phyloP scores from a whole-genome alignment of 1,140 invertebrate species.

The Cydia amplana region DNA sequence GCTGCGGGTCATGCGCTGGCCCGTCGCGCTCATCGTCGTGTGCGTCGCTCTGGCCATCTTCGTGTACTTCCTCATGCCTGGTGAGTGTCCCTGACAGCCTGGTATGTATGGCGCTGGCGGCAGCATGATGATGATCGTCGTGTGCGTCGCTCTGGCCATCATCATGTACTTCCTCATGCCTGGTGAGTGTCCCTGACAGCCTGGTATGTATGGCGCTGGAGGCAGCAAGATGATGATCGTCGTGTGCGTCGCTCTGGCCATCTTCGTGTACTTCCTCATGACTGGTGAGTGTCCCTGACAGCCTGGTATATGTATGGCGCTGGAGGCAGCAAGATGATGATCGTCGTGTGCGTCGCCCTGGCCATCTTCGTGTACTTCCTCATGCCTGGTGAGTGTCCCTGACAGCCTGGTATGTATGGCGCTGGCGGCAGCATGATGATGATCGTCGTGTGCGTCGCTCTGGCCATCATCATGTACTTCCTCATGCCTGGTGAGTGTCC shows the following conservation, averaged over 20 bases:
- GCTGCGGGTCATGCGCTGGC: conserved; percentile 71
- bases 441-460: conserved; percentile 66
- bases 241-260: conserved; percentile 70
- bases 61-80: conserved; percentile 77
- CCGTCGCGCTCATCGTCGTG: conserved; percentile 64
- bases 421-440: too few relatives aligned
- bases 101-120: conserved; percentile 54
- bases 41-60: conserved; percentile 73
- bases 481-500: conserved; percentile 73
- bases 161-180: neutral
- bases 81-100: conserved; percentile 69
- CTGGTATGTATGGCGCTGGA: too few relatives aligned
- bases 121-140: neutral
- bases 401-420: conserved; percentile 72
- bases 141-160: conserved; percentile 28
- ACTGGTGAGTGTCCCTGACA: conserved; percentile 70
- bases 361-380: conserved; percentile 76
- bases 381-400: conserved; percentile 69
- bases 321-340: too few relatives aligned
- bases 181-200: too few relatives aligned
- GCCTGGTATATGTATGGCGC: conserved; percentile 65
- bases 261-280: conserved; percentile 77
- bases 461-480: conserved; percentile 76
- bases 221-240: too few relatives aligned
- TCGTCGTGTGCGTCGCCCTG: conserved; percentile 68